phyloP scores from a whole-genome alignment of 2,888 invertebrate genomes.

The Villa cingulata region DNA sequence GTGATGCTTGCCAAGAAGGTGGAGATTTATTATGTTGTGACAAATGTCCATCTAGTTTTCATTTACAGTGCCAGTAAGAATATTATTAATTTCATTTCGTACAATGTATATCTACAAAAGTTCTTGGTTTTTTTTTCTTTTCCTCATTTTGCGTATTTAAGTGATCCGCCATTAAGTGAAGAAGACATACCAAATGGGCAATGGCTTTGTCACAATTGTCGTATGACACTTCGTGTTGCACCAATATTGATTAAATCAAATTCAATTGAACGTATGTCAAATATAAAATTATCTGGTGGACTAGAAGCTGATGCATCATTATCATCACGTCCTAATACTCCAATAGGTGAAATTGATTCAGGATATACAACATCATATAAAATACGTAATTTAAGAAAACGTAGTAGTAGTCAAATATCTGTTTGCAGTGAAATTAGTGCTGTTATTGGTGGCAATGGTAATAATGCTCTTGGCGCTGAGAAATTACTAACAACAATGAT shows the following conservation, averaged over 20 bases:
- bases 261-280: conserved; percentile 29
- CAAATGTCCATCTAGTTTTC: conserved; percentile 90
- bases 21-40: conserved; percentile 94
- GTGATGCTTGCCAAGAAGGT: conserved; percentile 89
- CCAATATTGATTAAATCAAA: conserved; percentile 12
- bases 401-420: conserved; percentile 28
- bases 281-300: conserved; percentile 9
- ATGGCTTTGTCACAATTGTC: conserved; percentile 83
- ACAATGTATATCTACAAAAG: too few species aligned
- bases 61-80: conserved; percentile 85
- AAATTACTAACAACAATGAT: conserved; percentile 19
- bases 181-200: conserved; percentile 80
- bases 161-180: conserved; percentile 85
- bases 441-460: neutral
- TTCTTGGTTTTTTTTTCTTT: neutral
- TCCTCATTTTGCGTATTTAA: conserved; percentile 28
- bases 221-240: conserved; percentile 27
- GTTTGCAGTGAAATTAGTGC: conserved; percentile 26
- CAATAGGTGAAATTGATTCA: conserved; percentile 20
- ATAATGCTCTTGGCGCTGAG: conserved; percentile 13
- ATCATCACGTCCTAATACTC: conserved; percentile 32
- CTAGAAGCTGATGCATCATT: conserved; percentile 5
- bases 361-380: conserved; percentile 29
- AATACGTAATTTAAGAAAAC: conserved; percentile 34
- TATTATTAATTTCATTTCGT: too few species aligned